Conservation (phyloP, 2,113 vertebrate genomes). For the Mobula hypostoma region DNA sequence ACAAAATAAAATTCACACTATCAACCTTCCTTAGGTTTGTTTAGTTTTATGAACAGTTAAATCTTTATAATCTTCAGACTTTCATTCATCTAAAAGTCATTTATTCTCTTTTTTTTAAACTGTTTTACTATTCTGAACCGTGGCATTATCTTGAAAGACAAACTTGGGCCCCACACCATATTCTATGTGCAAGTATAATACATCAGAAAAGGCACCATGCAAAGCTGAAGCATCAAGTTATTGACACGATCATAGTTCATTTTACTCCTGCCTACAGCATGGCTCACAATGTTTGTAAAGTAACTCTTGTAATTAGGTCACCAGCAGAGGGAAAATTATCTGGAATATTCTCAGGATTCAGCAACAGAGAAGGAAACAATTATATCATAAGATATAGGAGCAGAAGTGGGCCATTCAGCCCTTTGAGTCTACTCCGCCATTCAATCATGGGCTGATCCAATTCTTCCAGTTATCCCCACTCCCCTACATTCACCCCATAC, state of each 20-base stretch:
- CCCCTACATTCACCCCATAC: too few relatives aligned
- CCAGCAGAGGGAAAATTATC: background rate
- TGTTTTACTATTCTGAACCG: background rate
- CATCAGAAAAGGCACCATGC: background rate
- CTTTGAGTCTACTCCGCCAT: too few relatives aligned
- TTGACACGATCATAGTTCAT: background rate
- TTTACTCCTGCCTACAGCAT: background rate
- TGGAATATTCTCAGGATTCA: background rate
- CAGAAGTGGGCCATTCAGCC: too few relatives aligned
- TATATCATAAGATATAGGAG: background rate
- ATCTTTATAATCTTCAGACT: background rate
- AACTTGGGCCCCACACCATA: background rate
- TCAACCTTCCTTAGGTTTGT: background rate
- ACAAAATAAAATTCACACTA: background rate
- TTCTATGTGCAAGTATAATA: background rate
- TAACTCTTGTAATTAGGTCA: background rate
- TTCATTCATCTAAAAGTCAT: background rate
- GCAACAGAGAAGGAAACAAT: background rate
- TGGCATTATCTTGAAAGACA: background rate
- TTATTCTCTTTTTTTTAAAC: background rate
- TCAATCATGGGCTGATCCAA: too few relatives aligned
- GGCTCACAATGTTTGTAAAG: background rate
- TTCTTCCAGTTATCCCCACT: too few relatives aligned
- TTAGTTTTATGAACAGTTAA: background rate
- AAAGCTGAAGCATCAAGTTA: background rate